These are phyloP conservation scores for Colaptes auratus DNA, from an alignment of 2,113 vertebrate genomes.

Conservation along the genomic window DNA sequence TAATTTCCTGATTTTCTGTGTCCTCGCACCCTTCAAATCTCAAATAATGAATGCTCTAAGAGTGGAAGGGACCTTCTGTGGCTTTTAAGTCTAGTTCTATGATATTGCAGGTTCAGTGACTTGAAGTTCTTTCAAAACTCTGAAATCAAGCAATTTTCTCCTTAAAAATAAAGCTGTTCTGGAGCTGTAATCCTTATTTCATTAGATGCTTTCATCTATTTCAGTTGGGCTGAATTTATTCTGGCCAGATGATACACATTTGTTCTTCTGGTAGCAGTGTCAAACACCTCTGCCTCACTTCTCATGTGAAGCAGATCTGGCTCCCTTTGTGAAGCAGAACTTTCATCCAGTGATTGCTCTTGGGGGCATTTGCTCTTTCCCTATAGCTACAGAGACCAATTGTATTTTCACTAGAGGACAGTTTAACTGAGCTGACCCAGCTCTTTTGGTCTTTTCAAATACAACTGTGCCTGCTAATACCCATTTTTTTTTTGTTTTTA, in stretches of 20 bases:
- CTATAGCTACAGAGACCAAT: background rate
- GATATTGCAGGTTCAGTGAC: background rate
- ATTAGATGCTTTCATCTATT: background rate
- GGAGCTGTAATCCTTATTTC: background rate
- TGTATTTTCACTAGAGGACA: background rate
- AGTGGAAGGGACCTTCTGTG: background rate
- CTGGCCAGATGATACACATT: background rate
- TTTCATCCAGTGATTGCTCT: background rate
- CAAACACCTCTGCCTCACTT: background rate
- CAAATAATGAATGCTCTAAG: fast-evolving
- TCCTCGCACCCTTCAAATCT: background rate
- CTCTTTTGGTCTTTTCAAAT: background rate
- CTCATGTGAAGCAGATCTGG: background rate
- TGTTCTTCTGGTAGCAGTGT: background rate
- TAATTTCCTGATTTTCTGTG: background rate
- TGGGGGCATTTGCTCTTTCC: background rate
- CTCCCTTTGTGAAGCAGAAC: background rate
- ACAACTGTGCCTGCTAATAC: background rate
- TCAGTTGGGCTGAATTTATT: background rate
- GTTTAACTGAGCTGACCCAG: background rate
- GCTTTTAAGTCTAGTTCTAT: background rate
- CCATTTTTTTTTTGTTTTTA: background rate
- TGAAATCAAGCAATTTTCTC: background rate
- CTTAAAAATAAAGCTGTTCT: background rate
- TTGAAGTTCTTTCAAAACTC: background rate